Conservation (phyloP, 2,113 vertebrate species). For the Maccullochella peelii region DNA sequence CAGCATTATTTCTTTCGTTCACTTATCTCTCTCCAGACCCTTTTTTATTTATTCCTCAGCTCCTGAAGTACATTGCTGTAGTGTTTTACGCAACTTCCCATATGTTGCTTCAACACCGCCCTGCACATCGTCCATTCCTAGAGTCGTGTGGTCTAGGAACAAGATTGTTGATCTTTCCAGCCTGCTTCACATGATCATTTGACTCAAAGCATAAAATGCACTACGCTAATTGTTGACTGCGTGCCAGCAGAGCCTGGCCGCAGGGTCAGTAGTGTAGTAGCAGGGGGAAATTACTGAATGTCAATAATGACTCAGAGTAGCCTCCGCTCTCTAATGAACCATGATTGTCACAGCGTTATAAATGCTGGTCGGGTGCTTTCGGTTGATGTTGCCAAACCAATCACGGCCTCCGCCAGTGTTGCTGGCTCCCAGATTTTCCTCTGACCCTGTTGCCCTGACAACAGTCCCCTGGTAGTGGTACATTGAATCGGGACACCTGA, state of each 20-base stretch:
- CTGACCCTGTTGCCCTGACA: slow-evolving; percentile 79
- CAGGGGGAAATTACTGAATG: slow-evolving; percentile 39
- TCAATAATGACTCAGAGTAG: slow-evolving; percentile 60
- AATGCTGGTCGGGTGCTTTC: slow-evolving; percentile 53
- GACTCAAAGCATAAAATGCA: slow-evolving; percentile 35
- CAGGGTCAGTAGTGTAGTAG: slow-evolving; percentile 46
- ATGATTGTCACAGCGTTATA: slow-evolving; percentile 46
- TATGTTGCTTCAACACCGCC: neutral
- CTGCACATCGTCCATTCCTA: neutral
- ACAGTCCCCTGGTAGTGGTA: slow-evolving; percentile 65
- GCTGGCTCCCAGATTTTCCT: slow-evolving; percentile 61
- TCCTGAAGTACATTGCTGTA: neutral
- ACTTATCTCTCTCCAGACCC: slow-evolving; percentile 28
- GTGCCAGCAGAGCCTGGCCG: slow-evolving; percentile 45
- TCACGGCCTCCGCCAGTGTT: slow-evolving; percentile 29
- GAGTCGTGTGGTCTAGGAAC: slow-evolving; percentile 28
- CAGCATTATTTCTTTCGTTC: slow-evolving; percentile 35
- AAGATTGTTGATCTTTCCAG: slow-evolving; percentile 33
- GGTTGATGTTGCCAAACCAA: slow-evolving; percentile 66
- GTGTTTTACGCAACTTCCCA: slow-evolving; percentile 4
- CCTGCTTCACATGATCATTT: slow-evolving; percentile 36
- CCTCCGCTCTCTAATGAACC: slow-evolving; percentile 61
- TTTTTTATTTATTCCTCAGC: slow-evolving; percentile 52
- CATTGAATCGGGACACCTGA: slow-evolving; percentile 75
- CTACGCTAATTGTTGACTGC: slow-evolving; percentile 43